phyloP scores from a whole-genome alignment of 2,113 vertebrate genomes.

The Poeciliopsis prolifica region DNA sequence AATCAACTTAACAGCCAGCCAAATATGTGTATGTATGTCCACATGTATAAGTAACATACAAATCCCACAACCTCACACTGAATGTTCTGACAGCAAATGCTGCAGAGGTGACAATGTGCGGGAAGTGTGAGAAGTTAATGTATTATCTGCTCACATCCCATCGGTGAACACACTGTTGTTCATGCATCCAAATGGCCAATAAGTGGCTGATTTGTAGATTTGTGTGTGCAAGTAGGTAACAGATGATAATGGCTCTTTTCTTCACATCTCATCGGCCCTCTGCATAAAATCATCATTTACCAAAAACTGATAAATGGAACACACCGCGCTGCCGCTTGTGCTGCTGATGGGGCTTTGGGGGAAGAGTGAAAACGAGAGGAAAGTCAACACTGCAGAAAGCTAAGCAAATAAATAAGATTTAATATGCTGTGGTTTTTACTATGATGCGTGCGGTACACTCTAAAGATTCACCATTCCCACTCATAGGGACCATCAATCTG shows the following conservation, averaged over 20 bases:
- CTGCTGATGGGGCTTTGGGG: constrained; percentile 19
- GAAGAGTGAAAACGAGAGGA: constrained; percentile 27
- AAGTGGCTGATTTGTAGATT: constrained; percentile 48
- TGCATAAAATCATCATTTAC: constrained; percentile 68
- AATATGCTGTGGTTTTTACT: constrained; percentile 24
- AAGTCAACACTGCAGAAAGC: constrained; percentile 46
- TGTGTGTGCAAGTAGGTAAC: constrained; percentile 46
- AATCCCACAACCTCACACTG: constrained; percentile 6
- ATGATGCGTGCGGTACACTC: constrained; percentile 21
- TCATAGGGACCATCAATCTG: constrained; percentile 52
- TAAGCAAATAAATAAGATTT: constrained; percentile 47
- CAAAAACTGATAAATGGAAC: constrained; percentile 47
- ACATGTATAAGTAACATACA: not conserved
- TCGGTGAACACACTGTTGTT: constrained; percentile 33
- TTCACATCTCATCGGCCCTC: constrained; percentile 66
- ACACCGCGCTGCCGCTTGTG: not conserved
- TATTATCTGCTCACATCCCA: constrained; percentile 20
- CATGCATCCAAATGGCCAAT: constrained; percentile 46
- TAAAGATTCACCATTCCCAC: constrained; percentile 7
- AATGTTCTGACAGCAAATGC: constrained; percentile 16
- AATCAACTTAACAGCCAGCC: not conserved
- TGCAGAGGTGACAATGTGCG: constrained; percentile 3
- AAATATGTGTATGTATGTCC: not conserved
- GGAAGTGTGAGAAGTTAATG: constrained; percentile 22
- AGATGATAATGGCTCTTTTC: constrained; percentile 54